Evolutionary conservation across 2,113 vertebrate species (phyloP).

Genomic region (Colius striatus): DNA sequence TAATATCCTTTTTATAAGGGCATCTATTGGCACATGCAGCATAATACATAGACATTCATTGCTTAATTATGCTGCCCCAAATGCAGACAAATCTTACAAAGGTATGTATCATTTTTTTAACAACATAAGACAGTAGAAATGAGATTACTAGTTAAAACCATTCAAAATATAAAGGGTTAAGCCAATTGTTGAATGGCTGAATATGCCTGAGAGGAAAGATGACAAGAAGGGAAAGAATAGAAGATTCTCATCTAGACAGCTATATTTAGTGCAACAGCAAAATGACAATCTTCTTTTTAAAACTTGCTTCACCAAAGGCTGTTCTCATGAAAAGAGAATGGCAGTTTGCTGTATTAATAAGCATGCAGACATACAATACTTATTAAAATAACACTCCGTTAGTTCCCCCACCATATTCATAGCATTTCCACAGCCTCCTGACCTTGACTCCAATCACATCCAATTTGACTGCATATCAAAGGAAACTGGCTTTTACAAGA

Average conservation of each 20-base stretch:
- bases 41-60: slow-evolving; percentile 42
- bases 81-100: neutral
- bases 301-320: slow-evolving; percentile 6
- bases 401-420: neutral
- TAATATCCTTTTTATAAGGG: neutral
- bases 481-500: slow-evolving; percentile 37
- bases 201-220: neutral
- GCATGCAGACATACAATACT: neutral
- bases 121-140: neutral
- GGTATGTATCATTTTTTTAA: neutral
- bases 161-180: neutral
- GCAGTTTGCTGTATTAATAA: slow-evolving; percentile 39
- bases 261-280: slow-evolving; percentile 11
- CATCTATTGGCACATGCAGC: neutral
- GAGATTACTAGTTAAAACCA: neutral
- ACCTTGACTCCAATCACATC: slow-evolving; percentile 54
- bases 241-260: neutral
- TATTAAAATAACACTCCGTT: slow-evolving; percentile 30
- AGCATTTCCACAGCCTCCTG: slow-evolving; percentile 54
- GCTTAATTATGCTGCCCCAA: slow-evolving; percentile 21
- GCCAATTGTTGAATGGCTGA: neutral
- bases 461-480: slow-evolving; percentile 52
- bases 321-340: neutral
- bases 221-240: neutral
- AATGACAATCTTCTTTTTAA: neutral